phyloP scores from a whole-genome alignment of 2,113 vertebrate species.

The Scophthalmus maximus region DNA sequence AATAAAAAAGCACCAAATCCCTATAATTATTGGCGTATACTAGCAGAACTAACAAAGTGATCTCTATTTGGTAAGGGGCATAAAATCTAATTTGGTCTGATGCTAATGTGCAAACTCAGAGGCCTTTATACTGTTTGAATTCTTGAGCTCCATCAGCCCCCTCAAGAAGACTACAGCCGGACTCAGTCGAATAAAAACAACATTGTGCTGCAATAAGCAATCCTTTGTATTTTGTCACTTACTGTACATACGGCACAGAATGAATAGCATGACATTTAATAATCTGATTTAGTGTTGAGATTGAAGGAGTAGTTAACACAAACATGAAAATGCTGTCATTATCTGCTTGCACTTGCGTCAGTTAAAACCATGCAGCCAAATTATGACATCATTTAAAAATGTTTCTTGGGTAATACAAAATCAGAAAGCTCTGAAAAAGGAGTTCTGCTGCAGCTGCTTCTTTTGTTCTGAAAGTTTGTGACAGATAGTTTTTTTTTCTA shows the following conservation, averaged over 20 bases:
- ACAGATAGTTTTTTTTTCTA: too few relatives aligned
- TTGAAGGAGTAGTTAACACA: background rate
- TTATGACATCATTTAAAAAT: too few relatives aligned
- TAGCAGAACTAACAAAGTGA: background rate
- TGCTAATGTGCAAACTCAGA: slow-evolving; percentile 32
- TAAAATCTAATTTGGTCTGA: slow-evolving; percentile 22
- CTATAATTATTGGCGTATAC: background rate
- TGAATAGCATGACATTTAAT: slow-evolving; percentile 28
- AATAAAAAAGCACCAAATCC: background rate
- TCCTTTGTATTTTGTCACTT: slow-evolving; percentile 14
- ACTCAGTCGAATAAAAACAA: slow-evolving; percentile 56
- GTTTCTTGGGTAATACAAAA: too few relatives aligned
- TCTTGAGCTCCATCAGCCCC: slow-evolving; percentile 54
- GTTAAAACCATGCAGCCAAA: too few relatives aligned
- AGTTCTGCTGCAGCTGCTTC: too few relatives aligned
- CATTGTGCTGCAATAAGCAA: slow-evolving; percentile 65
- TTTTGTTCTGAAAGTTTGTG: too few relatives aligned
- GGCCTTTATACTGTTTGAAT: slow-evolving; percentile 39
- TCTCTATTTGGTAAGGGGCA: slow-evolving; percentile 16
- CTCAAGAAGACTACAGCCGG: slow-evolving; percentile 51
- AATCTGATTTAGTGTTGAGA: slow-evolving; percentile 19
- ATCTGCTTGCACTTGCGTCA: background rate
- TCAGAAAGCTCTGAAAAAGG: too few relatives aligned
- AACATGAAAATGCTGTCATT: background rate
- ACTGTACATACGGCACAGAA: slow-evolving; percentile 24